A percentile compares a stretch with the other conserved stretches of the same genome.
phyloP scores from a whole-genome alignment of 2,888 invertebrate species.

The Ichneumoninae sp. region DNA sequence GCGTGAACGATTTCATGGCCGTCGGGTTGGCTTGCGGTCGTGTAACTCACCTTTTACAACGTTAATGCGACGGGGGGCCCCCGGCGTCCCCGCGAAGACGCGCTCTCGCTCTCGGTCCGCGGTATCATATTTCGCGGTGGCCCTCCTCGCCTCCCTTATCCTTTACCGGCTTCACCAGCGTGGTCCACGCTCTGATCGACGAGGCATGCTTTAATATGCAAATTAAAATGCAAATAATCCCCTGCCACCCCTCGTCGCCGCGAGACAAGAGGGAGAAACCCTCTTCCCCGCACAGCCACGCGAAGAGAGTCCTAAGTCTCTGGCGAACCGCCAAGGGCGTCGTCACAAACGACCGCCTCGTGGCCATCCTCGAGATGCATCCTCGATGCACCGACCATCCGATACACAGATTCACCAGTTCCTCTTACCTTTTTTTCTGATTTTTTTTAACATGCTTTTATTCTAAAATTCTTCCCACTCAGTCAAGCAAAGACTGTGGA shows the following conservation, averaged over 20 bases:
- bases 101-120: constrained; percentile 52
- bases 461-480: constrained; percentile 30
- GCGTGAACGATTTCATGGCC: constrained; percentile 84
- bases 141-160: constrained; percentile 43
- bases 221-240: constrained; percentile 83
- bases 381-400: constrained; percentile 19
- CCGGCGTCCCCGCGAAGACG: constrained; percentile 38
- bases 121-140: constrained; percentile 81
- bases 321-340: constrained; percentile 58
- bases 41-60: constrained; percentile 82
- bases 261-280: constrained; percentile 8
- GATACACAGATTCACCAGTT: constrained; percentile 41
- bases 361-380: constrained; percentile 41
- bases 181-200: constrained; percentile 76
- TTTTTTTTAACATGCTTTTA: constrained; percentile 17
- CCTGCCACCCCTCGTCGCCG: constrained; percentile 60
- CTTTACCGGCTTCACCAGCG: constrained; percentile 23
- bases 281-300: constrained; percentile 16
- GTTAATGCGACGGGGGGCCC: constrained; percentile 80
- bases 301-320: constrained; percentile 38
- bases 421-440: constrained; percentile 9
- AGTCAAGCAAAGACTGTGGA: constrained; percentile 4
- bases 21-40: constrained; percentile 83
- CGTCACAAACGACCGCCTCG: constrained; percentile 42
- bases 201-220: constrained; percentile 82